Evolutionary conservation across 2,797 vertebrate species (phyloP), one percentile per base, ranked within the genome.

Genomic region (Zalophus californianus): DNA sequence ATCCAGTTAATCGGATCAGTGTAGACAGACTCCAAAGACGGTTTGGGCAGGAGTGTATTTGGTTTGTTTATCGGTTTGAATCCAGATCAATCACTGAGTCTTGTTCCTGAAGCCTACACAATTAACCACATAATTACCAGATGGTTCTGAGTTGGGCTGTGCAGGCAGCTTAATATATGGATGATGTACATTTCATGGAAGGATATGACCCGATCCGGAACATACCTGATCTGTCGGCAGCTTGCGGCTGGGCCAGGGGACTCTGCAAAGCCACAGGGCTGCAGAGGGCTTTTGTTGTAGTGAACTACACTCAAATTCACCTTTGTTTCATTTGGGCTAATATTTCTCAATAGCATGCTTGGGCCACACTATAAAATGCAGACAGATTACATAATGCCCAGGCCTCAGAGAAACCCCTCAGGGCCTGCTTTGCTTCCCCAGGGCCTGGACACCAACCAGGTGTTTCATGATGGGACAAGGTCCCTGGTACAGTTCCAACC

Each of bases 371-470:
- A 58, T 73, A 90, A 96, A 97, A 95, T 58, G 88, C 94, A 97
- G 97, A 96, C 87, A 68, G 85, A 92, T 98, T 98, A 97, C 97
- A 97, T 98, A 98, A 98, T 3, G 88, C 62, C 88, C 82, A 15
- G 85, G 94, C 95, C 87, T 97, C 83, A 91, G 96, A 96, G 92
- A 97, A 96, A 91, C 80, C 96, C 96, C 90, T 62, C 54, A 32
- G 86, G 85, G 91, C 86, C 87, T 87, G 84, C 91, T 88, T 11
- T 38, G 85, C 93, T 89, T 97, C 82, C 84, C 77, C 1, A 3
- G 7, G 29, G 88, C 84, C 83, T 78, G 75, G 94, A 90, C 92
- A 95, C 86, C 78, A 73, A 91, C 68, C 86, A 95, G 97, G 84
- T 91, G 38, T 75, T 68, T 86, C 58, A 11, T 1, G 14, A 70